These are phyloP conservation scores for Oegoconia quadripuncta DNA, from an alignment of 2,888 invertebrate genomes.

Conservation along the genomic window DNA sequence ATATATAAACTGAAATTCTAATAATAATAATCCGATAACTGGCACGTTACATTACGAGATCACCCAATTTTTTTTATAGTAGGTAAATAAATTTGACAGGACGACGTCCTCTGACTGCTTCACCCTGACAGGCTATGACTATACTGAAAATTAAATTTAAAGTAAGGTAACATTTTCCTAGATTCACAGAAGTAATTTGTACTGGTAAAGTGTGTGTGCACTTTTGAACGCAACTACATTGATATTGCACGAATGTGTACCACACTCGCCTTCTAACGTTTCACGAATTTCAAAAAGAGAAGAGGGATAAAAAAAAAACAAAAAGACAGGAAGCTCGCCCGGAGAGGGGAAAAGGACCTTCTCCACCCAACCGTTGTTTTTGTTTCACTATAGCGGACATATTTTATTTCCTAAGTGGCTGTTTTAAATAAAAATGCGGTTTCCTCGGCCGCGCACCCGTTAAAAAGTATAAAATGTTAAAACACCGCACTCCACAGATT, in stretches of 20 bases:
- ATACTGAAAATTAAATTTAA: too few relatives aligned
- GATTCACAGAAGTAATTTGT: too few relatives aligned
- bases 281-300: conserved; percentile 33
- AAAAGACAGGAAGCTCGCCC: conserved; percentile 29
- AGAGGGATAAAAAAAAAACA: conserved; percentile 30
- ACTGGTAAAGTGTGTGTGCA: too few relatives aligned
- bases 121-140: too few relatives aligned
- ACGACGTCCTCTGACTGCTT: too few relatives aligned
- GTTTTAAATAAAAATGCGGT: conserved; percentile 77
- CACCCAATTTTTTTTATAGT: too few relatives aligned
- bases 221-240: too few relatives aligned
- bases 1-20: too few relatives aligned
- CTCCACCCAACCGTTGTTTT: conserved; percentile 66
- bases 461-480: conserved; percentile 64
- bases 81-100: too few relatives aligned
- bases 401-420: conserved; percentile 77
- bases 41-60: too few relatives aligned
- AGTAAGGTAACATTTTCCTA: too few relatives aligned
- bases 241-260: conserved; percentile 15
- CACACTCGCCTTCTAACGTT: conserved; percentile 27
- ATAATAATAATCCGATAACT: too few relatives aligned
- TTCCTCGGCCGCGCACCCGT: conserved; percentile 46
- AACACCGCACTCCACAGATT: conserved; percentile 41
- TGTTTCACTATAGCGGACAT: conserved; percentile 70
- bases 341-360: conserved; percentile 50